phyloP scores from a whole-genome alignment of 2,888 invertebrate genomes.

The Pogonocherus hispidulus region DNA sequence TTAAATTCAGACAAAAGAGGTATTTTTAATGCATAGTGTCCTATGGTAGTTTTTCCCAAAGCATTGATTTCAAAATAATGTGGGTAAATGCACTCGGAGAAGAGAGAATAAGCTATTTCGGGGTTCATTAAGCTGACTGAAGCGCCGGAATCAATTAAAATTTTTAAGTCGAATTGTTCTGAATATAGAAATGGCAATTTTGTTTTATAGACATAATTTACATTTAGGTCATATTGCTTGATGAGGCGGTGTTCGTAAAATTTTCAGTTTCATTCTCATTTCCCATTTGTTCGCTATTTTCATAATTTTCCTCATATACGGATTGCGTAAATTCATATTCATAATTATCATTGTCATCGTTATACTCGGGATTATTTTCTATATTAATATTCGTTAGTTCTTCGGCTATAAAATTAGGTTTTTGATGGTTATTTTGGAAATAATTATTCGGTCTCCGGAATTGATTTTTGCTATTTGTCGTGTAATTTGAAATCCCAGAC shows the following conservation, averaged over 20 bases:
- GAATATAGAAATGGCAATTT: not conserved
- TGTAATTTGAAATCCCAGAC: not conserved
- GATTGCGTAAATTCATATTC: not conserved
- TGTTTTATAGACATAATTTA: not conserved
- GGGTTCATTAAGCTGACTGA: not conserved
- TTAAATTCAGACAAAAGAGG: not conserved
- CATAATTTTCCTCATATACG: not conserved
- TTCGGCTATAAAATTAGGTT: not conserved
- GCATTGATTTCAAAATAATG: too few relatives aligned
- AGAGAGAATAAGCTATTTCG: too few relatives aligned
- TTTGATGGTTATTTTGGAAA: not conserved
- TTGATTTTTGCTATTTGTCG: not conserved
- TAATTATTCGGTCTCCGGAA: not conserved
- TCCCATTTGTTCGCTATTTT: not conserved
- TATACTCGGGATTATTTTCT: not conserved
- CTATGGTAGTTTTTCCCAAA: not conserved
- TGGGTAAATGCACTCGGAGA: too few relatives aligned
- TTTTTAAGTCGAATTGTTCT: not conserved
- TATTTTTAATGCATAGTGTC: not conserved
- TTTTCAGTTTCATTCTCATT: not conserved
- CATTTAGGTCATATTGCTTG: not conserved
- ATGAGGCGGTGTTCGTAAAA: not conserved
- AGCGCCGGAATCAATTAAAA: not conserved
- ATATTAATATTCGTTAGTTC: not conserved
- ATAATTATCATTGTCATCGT: not conserved